Conservation (phyloP, 2,113 vertebrate genomes). For the Hippocampus mohnikei region DNA sequence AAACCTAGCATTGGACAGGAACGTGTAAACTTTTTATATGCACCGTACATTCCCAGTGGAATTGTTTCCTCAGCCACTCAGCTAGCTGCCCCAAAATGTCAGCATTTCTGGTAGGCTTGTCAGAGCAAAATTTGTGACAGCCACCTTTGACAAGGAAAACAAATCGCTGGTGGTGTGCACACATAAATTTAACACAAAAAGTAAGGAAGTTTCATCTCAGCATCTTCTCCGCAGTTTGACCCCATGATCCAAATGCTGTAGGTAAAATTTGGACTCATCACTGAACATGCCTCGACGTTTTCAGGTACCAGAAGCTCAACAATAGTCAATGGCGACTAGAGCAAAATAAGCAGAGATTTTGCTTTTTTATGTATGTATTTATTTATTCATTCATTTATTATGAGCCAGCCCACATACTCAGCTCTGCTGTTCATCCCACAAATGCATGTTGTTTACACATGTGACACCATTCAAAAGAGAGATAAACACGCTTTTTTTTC, state of each 20-base stretch:
- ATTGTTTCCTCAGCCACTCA: not conserved
- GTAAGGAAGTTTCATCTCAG: not conserved
- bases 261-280: not conserved
- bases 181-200: not conserved
- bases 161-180: not conserved
- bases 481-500: not conserved
- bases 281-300: not conserved
- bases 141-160: not conserved
- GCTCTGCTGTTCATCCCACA: not conserved
- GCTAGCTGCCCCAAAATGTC: not conserved
- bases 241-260: not conserved
- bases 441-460: not conserved
- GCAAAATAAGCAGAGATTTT: not conserved
- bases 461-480: not conserved
- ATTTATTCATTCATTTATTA: not conserved
- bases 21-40: not conserved
- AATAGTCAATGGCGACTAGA: not conserved
- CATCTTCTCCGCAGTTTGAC: not conserved
- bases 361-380: not conserved
- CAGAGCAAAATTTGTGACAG: not conserved
- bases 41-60: not conserved
- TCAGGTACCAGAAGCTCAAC: not conserved
- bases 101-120: not conserved
- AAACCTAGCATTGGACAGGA: not conserved
- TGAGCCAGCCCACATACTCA: not conserved